Evolutionary conservation across 2,888 invertebrate species (phyloP).

Genomic region (Alsophila aescularia): DNA sequence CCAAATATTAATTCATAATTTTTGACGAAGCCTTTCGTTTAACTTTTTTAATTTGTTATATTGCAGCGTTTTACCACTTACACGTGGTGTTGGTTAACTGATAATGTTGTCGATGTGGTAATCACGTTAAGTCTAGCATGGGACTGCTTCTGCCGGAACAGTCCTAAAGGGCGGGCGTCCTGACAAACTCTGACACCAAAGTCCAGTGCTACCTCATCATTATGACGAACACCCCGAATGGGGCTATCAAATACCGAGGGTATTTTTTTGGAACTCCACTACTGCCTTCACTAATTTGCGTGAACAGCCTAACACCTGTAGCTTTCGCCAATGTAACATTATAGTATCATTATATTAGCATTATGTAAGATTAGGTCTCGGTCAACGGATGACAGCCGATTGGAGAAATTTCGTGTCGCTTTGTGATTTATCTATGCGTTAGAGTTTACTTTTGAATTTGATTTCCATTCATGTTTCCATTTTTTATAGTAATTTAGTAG

Average conservation of each 20-base stretch:
- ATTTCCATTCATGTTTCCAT: conserved; percentile 27
- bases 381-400: conserved; percentile 59
- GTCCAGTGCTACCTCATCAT: too few species aligned
- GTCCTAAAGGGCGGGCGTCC: too few species aligned
- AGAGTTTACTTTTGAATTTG: conserved; percentile 23
- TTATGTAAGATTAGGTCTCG: conserved; percentile 74
- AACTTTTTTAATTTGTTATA: too few species aligned
- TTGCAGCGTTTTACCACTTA: too few species aligned
- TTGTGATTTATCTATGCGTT: conserved; percentile 38
- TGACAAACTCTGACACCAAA: too few species aligned
- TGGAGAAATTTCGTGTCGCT: conserved; percentile 47
- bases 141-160: too few species aligned
- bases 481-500: conserved; percentile 6
- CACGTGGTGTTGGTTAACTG: too few species aligned
- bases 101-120: too few species aligned
- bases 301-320: conserved; percentile 51
- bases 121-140: too few species aligned
- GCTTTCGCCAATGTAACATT: conserved; percentile 67
- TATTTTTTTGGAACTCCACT: background rate
- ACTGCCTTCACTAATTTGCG: conserved; percentile 6
- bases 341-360: conserved; percentile 55
- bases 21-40: background rate
- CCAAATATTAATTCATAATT: background rate
- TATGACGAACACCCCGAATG: too few species aligned
- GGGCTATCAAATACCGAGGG: background rate